Evolutionary conservation across 2,113 vertebrate genomes (phyloP).

Genomic region (Zootoca vivipara): DNA sequence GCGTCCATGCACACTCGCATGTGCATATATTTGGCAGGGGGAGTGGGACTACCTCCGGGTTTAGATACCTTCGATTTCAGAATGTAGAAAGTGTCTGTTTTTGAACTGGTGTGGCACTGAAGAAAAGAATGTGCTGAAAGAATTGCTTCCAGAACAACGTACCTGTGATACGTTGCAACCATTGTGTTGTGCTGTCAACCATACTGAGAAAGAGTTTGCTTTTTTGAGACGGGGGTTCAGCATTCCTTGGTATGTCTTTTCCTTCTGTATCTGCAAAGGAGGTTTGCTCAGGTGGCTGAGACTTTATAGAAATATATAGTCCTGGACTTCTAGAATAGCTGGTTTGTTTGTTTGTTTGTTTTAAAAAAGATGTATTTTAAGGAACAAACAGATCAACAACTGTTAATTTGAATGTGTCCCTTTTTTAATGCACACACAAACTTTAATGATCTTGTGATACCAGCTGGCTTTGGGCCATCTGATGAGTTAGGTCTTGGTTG

Average conservation of each 20-base stretch:
- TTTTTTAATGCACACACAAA: neutral
- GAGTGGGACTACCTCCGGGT: neutral
- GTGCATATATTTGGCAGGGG: neutral
- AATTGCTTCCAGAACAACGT: neutral
- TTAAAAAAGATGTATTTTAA: neutral
- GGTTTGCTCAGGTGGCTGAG: slow-evolving; percentile 13
- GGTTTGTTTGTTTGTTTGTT: neutral
- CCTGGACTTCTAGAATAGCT: slow-evolving; percentile 14
- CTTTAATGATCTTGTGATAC: neutral
- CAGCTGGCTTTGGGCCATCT: no score
- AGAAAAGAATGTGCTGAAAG: neutral
- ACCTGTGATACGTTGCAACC: slow-evolving; percentile 15
- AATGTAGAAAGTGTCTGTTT: slow-evolving; percentile 48
- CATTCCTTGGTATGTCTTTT: neutral
- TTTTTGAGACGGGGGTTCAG: fast-evolving
- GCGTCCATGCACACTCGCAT: neutral
- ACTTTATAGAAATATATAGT: slow-evolving; percentile 37
- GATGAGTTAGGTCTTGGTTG: neutral
- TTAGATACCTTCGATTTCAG: neutral
- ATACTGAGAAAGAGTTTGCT: slow-evolving; percentile 24
- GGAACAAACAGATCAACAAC: neutral
- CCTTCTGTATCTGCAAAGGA: slow-evolving; percentile 26
- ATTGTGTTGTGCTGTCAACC: neutral
- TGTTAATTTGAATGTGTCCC: neutral
- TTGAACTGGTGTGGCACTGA: neutral